These are phyloP conservation scores for Gymnogyps californianus DNA, from an alignment of 2,113 vertebrate species.

Conservation along the genomic window DNA sequence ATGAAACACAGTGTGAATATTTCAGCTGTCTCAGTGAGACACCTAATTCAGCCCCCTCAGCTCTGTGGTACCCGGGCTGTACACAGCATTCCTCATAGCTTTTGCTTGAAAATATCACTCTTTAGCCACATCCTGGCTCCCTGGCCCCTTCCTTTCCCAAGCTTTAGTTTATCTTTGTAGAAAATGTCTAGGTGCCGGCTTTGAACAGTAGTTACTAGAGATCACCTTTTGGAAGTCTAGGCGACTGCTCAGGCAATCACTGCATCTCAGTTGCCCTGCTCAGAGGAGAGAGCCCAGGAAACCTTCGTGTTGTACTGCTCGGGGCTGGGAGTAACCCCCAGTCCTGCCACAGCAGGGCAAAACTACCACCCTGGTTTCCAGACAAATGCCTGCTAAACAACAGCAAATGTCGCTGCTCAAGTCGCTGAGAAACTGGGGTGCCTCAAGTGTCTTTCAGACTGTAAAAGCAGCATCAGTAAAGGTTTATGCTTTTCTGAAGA, in stretches of 20 bases:
- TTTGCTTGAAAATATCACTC: background rate
- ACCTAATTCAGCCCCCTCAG: background rate
- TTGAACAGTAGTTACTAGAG: background rate
- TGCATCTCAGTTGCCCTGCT: background rate
- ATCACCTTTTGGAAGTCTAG: background rate
- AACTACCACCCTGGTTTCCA: background rate
- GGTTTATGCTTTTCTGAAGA: background rate
- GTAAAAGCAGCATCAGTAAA: background rate
- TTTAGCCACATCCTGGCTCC: background rate
- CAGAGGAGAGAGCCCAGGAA: background rate
- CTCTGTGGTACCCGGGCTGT: background rate
- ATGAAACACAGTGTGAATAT: background rate
- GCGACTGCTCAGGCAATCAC: background rate
- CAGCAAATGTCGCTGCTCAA: fast-evolving
- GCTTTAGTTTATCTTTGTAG: background rate
- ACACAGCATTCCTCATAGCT: background rate
- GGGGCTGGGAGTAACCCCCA: background rate
- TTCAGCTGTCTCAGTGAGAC: background rate
- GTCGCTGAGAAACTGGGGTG: background rate
- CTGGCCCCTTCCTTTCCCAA: background rate
- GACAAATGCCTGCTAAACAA: background rate
- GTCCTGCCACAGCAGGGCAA: background rate
- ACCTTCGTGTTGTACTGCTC: background rate
- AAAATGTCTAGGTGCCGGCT: fast-evolving
- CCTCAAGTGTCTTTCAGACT: background rate